Percentiles rank a stretch among this genome's conserved stretches.
Evolutionary conservation across 2,888 invertebrate genomes (phyloP).

Genomic region (Sisyra nigra): DNA sequence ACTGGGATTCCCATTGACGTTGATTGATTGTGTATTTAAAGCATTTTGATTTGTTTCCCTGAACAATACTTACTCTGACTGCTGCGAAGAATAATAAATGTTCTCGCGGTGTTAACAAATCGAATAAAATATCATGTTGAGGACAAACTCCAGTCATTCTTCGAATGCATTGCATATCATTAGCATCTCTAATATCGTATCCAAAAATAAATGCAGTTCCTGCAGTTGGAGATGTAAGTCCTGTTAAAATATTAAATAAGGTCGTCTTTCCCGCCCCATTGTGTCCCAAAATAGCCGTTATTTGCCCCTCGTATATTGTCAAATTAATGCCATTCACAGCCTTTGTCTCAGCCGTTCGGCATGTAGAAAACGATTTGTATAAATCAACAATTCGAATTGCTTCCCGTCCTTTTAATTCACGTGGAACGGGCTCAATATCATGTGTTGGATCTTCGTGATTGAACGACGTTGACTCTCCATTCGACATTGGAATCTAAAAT

Average conservation of each 20-base stretch:
- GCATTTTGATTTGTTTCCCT: too few species aligned
- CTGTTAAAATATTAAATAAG: constrained; percentile 69
- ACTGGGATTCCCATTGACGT: too few species aligned
- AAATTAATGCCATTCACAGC: constrained; percentile 64
- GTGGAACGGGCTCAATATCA: constrained; percentile 58
- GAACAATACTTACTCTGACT: constrained; percentile 42
- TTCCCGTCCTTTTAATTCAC: constrained; percentile 55
- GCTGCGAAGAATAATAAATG: constrained; percentile 69
- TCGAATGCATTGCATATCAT: constrained; percentile 61
- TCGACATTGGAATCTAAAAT: constrained; percentile 16
- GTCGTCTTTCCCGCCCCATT: constrained; percentile 83
- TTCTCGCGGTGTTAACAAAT: constrained; percentile 59
- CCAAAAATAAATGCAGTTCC: constrained; percentile 63
- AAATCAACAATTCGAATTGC: constrained; percentile 59
- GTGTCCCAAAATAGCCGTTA: constrained; percentile 71
- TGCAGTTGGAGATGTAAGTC: constrained; percentile 55
- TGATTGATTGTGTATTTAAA: too few species aligned
- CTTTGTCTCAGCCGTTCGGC: constrained; percentile 48
- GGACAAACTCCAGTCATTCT: constrained; percentile 78
- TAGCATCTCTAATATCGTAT: constrained; percentile 56
- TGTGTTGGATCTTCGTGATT: constrained; percentile 35
- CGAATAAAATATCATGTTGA: constrained; percentile 72
- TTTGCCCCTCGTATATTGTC: constrained; percentile 73
- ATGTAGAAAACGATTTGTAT: constrained; percentile 53
- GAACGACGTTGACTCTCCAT: constrained; percentile 26